Evolutionary conservation across 2,797 vertebrate genomes (phyloP), one percentile per base, ranked within the genome.

Genomic region (Setipinna tenuifilis): DNA sequence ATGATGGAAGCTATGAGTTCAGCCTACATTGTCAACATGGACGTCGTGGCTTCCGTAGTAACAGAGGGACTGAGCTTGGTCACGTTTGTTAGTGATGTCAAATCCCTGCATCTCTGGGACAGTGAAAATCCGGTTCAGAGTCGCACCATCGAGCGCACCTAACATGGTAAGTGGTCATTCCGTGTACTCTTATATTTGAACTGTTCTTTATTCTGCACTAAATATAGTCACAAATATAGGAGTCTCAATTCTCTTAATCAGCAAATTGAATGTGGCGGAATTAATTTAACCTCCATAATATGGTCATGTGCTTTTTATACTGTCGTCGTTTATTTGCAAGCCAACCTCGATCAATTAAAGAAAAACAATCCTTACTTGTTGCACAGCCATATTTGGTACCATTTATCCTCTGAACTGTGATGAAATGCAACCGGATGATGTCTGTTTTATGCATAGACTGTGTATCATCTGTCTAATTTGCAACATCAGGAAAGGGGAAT

Each of bases 101-200:
- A 83, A 75, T 85, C 82, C 68, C 90, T 89, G 83, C 28, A 78
- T 87, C 83, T 91, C 80, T 87, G 83, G 83, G 50, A 80, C 68
- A 41, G 31, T 41, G 12, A 75, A 16, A 17, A 41, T 3, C 28
- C 28, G 1, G 16, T 21, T 21, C 23, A 31, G 9, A 75, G 68
- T 16, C 68, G 28, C 65, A 57, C 23, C 84, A 75, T 82, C 50
- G 58, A 88, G 80, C 87, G n/a, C 82, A 93, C 80, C 86, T 89
- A 81, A 92, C 90, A 95, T 94, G 94, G 94, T 95, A 89, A 94
- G 94, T 93, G 86, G 83, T 65, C 25, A 31, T 71, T 75, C 25
- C 3, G 31, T 75, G 5, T 11, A 71, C 6, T 35, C 25, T 28
- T 10, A 16, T 31, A 71, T 75, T 75, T 35, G 14, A 75, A 35